Evolutionary conservation across 2,888 invertebrate species (phyloP), one percentile per base, ranked within the genome.

Genomic region (Drosophila barbarae): DNA sequence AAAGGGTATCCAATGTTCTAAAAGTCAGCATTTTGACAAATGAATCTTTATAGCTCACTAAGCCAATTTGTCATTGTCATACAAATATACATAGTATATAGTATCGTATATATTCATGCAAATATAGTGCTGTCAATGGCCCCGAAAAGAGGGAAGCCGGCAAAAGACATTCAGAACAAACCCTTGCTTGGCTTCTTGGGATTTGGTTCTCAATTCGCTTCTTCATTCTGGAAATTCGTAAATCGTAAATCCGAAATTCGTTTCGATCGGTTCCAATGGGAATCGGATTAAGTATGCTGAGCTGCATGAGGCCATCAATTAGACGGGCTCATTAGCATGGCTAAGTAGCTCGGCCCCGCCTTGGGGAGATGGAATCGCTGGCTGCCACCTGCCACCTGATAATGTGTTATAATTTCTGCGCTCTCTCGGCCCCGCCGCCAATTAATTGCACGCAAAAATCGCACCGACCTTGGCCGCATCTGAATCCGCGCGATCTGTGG

Each of bases 371-470:
- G 46, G 46, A 38, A 32, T 32, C 30, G 7, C 32, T 34, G 9
- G 34, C n/a, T 15, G 23, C 53, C 53, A 55, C 47, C 56, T 56
- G 60, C 23, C 30, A 21, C 30, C 35, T 23, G 57, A 47, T 72
- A 69, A 72, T 63, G 59, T 63, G 55, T 69, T 67, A 69, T 68
- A 59, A 71, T 71, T 58, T 71, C 41, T 61, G 38, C 36, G 35
- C 47, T 69, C 53, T 30, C 47, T 69, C 44, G 38, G 23, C 51
- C 49, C 35, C 38, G 35, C 28, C 50, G 50, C 60, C 68, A 61
- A 65, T 73, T 69, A 69, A 55, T 54, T 53, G 65, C 65, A 65
- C 67, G 71, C 71, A 71, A 71, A 64, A 68, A 50, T 68, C 60
- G 61, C 53, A 42, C 32, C 61, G 61, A 68, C 68, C 68, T 69